These are phyloP conservation scores for Hyla sarda DNA, from an alignment of 2,113 vertebrate genomes.

Conservation along the genomic window DNA sequence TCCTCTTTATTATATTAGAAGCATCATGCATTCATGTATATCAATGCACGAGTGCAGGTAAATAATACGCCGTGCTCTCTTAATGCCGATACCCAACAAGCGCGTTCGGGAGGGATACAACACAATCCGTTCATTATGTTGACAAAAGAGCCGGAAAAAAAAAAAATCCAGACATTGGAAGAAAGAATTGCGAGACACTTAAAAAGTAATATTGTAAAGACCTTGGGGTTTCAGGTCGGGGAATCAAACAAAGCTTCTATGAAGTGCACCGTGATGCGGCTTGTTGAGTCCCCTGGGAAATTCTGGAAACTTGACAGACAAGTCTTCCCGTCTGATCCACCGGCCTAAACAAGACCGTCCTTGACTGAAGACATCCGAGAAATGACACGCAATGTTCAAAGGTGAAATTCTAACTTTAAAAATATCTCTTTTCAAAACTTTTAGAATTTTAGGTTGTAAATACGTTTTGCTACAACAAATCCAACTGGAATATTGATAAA, in stretches of 20 bases:
- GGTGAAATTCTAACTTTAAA: neutral
- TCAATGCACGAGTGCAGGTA: neutral
- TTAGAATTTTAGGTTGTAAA: neutral
- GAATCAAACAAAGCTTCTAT: neutral
- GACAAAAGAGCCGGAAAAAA: neutral
- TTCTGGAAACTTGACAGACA: neutral
- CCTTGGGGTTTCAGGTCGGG: constrained; percentile 4
- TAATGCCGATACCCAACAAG: neutral
- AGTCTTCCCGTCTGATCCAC: neutral
- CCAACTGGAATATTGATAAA: neutral
- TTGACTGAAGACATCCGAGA: neutral
- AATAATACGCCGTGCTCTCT: neutral
- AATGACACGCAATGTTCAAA: neutral
- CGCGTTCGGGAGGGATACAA: neutral
- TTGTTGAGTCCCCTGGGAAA: neutral
- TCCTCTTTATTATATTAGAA: constrained; percentile 25
- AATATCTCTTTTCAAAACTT: neutral
- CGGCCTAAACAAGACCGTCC: neutral
- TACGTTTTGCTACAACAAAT: neutral
- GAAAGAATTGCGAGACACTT: neutral
- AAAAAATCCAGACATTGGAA: neutral
- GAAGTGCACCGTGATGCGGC: neutral
- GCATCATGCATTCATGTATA: constrained; percentile 17
- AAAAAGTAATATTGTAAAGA: constrained; percentile 30
- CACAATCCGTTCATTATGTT: constrained; percentile 4